Evolutionary conservation across 2,888 invertebrate species (phyloP).

Genomic region (Tetropium fuscum): DNA sequence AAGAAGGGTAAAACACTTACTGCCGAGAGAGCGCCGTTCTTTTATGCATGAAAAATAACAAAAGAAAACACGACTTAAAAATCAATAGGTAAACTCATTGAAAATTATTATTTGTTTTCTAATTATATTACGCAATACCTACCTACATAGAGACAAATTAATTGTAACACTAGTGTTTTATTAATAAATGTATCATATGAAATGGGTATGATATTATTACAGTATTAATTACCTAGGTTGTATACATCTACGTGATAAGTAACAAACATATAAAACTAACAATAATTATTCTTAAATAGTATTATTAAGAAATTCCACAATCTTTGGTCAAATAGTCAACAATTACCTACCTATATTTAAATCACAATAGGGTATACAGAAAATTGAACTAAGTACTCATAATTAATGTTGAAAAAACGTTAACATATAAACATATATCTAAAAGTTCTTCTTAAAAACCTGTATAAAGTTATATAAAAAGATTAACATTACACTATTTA

Average conservation of each 20-base stretch:
- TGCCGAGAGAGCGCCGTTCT: too few species aligned
- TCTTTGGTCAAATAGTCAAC: slow-evolving; percentile 17
- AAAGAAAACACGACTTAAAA: too few species aligned
- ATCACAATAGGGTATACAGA: slow-evolving; percentile 21
- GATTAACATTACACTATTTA: slow-evolving; percentile 64
- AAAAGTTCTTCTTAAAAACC: slow-evolving; percentile 8
- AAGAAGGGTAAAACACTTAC: too few species aligned
- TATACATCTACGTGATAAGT: not conserved
- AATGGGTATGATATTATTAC: slow-evolving; percentile 1
- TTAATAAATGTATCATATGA: slow-evolving; percentile 11
- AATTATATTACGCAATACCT: too few species aligned
- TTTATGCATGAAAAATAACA: too few species aligned
- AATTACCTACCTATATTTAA: slow-evolving; percentile 6
- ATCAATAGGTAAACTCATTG: too few species aligned
- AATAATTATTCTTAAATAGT: too few species aligned
- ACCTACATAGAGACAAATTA: too few species aligned
- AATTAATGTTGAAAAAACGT: slow-evolving; percentile 19
- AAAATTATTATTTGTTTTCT: too few species aligned
- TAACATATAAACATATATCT: slow-evolving; percentile 19
- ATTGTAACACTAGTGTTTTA: too few species aligned
- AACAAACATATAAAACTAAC: not conserved
- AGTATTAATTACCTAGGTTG: slow-evolving; percentile 1
- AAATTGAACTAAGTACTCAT: slow-evolving; percentile 52
- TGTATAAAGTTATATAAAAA: slow-evolving; percentile 43
- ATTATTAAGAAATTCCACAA: too few species aligned